phyloP scores from a whole-genome alignment of 1,140 invertebrate genomes.

The Bursaphelenchus mucronatus region DNA sequence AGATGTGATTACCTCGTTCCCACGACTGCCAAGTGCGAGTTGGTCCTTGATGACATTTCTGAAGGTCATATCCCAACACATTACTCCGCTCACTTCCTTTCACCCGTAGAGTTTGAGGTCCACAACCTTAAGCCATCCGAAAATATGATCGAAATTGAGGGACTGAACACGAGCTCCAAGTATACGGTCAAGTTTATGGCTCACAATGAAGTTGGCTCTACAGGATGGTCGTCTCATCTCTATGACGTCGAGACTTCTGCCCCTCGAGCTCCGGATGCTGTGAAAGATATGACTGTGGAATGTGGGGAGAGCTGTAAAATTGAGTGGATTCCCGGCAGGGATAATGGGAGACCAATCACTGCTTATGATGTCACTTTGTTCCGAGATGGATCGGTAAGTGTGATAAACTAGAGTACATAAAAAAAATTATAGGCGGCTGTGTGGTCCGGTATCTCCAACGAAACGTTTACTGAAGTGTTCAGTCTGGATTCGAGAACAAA shows the following conservation, averaged over 20 bases:
- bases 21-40: slow-evolving; percentile 4
- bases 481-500: not conserved
- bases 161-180: slow-evolving; percentile 9
- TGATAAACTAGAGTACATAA: not conserved
- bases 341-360: slow-evolving; percentile 15
- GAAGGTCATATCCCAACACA: slow-evolving; percentile 5
- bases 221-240: slow-evolving; percentile 1
- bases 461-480: not conserved
- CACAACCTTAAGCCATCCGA: not conserved
- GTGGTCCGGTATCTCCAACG: not conserved
- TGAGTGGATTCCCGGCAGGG: not conserved
- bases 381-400: slow-evolving; percentile 16
- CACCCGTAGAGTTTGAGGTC: not conserved
- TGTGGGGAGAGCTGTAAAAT: slow-evolving; percentile 9
- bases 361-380: slow-evolving; percentile 1
- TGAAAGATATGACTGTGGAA: not conserved
- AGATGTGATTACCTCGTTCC: not conserved
- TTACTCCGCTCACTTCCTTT: not conserved
- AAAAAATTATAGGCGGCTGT: not conserved
- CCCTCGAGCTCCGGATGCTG: slow-evolving; percentile 5
- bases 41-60: not conserved
- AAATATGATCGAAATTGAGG: slow-evolving; percentile 2
- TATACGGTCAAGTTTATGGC: slow-evolving; percentile 5
- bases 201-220: slow-evolving; percentile 8
- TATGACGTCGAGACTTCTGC: not conserved